Evolutionary conservation across 2,113 vertebrate species (phyloP), one percentile per base, ranked within the genome.

Genomic region (Rhombomys opimus): DNA sequence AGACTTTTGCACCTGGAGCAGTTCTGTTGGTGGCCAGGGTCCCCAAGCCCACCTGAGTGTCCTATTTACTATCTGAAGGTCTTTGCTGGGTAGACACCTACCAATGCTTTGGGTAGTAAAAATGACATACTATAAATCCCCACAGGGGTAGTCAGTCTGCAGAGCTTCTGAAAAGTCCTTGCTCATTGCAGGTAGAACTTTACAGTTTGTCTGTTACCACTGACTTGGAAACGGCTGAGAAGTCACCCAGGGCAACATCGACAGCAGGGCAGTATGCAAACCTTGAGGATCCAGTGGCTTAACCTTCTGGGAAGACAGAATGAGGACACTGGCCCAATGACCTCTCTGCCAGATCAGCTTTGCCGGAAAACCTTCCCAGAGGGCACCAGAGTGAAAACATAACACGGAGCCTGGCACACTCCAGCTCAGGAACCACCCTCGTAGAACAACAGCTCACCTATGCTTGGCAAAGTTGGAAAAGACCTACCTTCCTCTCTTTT

Each of bases 61-160:
- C 76, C 91, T 52, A 7, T n/a, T 96, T 80, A 76, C 72, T 15
- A 20, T 23, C 70, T 35, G 7, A 38, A 67, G 86, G 52, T 2
- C 27, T 94, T 93, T 86, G 65, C 41, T 76, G 23, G 46, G 18
- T 52, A 75, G 90, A 35, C 32, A 77, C 2, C 0, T 25, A 50
- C 89, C 72, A 92, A 9, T 84, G 67, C 11, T 72, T 27, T 86
- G 12, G 17, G 32, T 70, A 73, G 91, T 41, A 80, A 96, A 92
- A 70, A 7, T 77, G n/a, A 18, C 2, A 10, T 67, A 38, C 54
- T 73, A 27, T 22, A 95, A 46, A 52, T 94, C 4, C 50, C 57
- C 3, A 52, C 50, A 86, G 46, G 82, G 4, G 6, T 59, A 76
- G 76, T 78, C 80, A 73, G 67, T 59, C 9, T 20, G 87, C 41